These are phyloP conservation scores for Luscinia luscinia DNA, from an alignment of 2,797 vertebrate genomes.

Conservation along the genomic window DNA sequence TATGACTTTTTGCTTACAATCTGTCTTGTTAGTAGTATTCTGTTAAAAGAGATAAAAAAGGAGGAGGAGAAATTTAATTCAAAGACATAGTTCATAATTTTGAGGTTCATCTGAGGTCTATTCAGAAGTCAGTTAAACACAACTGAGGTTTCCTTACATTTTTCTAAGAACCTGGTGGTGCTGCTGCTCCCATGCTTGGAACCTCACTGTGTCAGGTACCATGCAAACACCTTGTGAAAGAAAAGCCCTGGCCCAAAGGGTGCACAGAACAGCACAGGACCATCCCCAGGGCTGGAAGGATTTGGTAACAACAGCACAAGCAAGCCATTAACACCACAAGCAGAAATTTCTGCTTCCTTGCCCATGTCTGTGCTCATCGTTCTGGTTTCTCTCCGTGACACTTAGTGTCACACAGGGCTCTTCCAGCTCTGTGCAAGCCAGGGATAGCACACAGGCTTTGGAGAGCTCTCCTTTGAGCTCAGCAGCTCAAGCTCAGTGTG, in stretches of 20 bases:
- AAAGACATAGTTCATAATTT: neutral
- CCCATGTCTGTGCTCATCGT: neutral
- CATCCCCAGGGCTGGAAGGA: neutral
- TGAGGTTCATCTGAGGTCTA: neutral
- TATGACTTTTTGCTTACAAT: neutral
- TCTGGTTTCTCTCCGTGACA: neutral
- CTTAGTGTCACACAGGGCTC: neutral
- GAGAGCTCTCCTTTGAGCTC: neutral
- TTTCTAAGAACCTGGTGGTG: neutral
- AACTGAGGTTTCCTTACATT: neutral
- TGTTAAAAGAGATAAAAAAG: neutral
- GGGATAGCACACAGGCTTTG: neutral
- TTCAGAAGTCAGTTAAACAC: neutral
- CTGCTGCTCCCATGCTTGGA: neutral
- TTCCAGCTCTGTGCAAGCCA: neutral
- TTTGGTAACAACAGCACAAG: neutral
- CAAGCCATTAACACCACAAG: neutral
- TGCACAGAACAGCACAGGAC: neutral
- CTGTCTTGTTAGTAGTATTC: neutral
- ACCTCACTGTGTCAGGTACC: neutral
- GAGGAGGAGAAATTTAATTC: neutral
- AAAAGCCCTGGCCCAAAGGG: neutral
- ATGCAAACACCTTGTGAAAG: accelerated
- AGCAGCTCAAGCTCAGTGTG: neutral
- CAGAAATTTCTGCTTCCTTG: neutral